These are phyloP conservation scores for Hydrotaea diabolus DNA, from an alignment of 2,888 invertebrate genomes.

Conservation along the genomic window DNA sequence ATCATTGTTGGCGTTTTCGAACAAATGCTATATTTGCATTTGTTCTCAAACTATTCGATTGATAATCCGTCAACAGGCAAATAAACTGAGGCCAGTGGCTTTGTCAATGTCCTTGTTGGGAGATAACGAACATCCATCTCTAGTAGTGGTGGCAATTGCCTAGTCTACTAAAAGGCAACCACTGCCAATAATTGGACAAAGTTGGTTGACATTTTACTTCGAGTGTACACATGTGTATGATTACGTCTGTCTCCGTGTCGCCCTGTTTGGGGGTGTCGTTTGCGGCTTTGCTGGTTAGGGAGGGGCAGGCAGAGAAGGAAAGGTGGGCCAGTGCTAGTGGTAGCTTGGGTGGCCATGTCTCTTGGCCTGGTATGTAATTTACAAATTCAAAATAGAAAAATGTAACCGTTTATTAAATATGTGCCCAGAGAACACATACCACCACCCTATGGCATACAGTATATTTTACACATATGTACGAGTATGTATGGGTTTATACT, in stretches of 20 bases:
- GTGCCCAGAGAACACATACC: background rate
- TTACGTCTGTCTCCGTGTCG: background rate
- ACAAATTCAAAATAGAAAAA: conserved; percentile 21
- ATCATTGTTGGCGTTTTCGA: background rate
- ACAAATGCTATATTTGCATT: background rate
- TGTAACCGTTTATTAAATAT: conserved; percentile 28
- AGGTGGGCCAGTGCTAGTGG: background rate
- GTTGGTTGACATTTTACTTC: background rate
- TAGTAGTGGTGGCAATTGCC: background rate
- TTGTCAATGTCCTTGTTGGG: background rate
- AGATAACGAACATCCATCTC: background rate
- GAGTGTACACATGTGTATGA: background rate
- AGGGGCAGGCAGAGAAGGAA: too few species aligned
- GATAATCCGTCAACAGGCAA: background rate
- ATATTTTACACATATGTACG: too few species aligned
- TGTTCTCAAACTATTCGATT: background rate
- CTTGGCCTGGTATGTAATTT: background rate
- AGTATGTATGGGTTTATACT: too few species aligned
- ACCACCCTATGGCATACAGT: too few species aligned
- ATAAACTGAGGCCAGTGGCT: background rate
- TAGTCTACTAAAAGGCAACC: background rate
- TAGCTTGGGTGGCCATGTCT: too few species aligned
- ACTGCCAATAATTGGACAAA: background rate
- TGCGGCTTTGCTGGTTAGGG: too few species aligned
- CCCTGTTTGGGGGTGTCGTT: background rate